These are phyloP conservation scores for Porites lobata DNA, from an alignment of 92 coral and sea anemone genomes.

Conservation along the genomic window DNA sequence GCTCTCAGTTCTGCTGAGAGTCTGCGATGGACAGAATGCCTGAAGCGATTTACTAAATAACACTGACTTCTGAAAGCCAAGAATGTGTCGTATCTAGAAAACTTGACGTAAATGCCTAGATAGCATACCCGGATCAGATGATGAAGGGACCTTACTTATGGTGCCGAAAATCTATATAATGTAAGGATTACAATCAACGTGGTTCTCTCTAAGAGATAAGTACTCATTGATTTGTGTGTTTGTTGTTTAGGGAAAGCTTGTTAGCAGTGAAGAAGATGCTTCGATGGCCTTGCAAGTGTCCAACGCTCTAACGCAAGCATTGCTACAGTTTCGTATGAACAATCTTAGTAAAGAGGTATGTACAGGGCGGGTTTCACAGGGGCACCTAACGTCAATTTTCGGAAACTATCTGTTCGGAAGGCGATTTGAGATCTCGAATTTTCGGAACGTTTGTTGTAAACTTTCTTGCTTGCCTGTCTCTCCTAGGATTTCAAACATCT, in stretches of 20 bases:
- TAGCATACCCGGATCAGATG: no score
- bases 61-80: constrained; percentile 69
- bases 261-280: constrained; percentile 96
- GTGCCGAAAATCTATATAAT: no score
- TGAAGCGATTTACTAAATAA: constrained; percentile 71
- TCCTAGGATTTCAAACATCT: no score
- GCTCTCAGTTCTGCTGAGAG: constrained; percentile 45
- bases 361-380: neutral
- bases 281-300: constrained; percentile 97
- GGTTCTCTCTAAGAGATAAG: neutral
- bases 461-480: no score
- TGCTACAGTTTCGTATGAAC: constrained; percentile 90
- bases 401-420: no score
- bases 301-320: constrained; percentile 96
- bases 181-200: no score
- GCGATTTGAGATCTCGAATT: no score
- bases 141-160: no score
- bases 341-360: constrained; percentile 59
- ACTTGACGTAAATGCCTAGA: no score
- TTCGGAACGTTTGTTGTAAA: no score
- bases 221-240: neutral
- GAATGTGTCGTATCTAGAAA: no score
- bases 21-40: constrained; percentile 85
- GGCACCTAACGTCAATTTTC: no score
- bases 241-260: constrained; percentile 82